Base-by-base conservation (phyloP, 2,797 vertebrate species). In the Lacerta bilineata region DNA sequence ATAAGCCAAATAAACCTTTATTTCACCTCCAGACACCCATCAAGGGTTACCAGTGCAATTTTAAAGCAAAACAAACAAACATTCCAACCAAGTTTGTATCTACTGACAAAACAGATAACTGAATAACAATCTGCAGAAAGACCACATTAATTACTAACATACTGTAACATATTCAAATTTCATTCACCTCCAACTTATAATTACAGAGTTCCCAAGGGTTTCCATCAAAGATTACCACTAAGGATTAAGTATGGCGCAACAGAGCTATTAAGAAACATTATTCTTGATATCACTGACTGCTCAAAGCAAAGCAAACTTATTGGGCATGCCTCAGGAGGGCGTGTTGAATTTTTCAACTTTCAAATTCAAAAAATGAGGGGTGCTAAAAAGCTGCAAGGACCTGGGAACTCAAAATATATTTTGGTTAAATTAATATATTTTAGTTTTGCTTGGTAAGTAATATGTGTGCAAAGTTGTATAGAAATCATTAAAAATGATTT, bases 241-340 rank as follows among this genome's bases (percentile, higher is more conserved):
- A 41, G 39, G 46, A 64, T 43, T 55, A 66, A 85, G 20, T 50
- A 46, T 11, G 8, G 43, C 68, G 59, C 1, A 33, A 43, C 2
- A 75, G 3, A 88, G 27, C 36, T 13, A 59, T 78, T 88, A 76
- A 83, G n/a, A 80, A 88, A 69, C 33, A 69, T 33, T 39, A 83
- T 11, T 83, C 23, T 68, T 68, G 43, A 43, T 84, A 84, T 79
- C 50, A 25, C 39, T 27, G 13, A 78, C 20, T 81, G 29, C n/a
- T 68, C 55, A 50, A 68, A 55, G 8, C n/a, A 61, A 3, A 17
- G 59, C 81, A 81, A 89, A 76, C 46, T 4, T 17, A 75, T 66
- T 36, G 33, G 15, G 82, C 25, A 69, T 55, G 50, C 50, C 13
- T 55, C 50, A 55, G 50, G 50, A 55, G 50, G 50, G 50, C 1